A percentile compares a stretch with the other conserved stretches of the same genome.
Conservation (phyloP, 2,113 vertebrate species). For the Fulmarus glacialis region DNA sequence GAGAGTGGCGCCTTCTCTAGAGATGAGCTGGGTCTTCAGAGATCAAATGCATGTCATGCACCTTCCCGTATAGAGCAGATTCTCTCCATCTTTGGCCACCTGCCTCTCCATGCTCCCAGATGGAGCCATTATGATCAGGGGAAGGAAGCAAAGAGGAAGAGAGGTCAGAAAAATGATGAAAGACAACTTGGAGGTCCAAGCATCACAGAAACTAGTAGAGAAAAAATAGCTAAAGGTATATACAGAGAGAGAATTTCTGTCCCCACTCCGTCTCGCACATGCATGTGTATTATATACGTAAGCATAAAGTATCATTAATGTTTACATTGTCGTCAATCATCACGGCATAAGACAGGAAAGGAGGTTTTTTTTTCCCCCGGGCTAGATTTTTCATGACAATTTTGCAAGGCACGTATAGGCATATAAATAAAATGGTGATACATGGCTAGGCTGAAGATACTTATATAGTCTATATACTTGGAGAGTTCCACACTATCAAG, state of each 20-base stretch:
- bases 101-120: background rate
- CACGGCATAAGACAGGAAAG: constrained; percentile 14
- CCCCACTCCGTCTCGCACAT: fast-evolving
- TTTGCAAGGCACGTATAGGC: background rate
- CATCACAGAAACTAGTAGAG: background rate
- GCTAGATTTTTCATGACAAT: constrained; percentile 5
- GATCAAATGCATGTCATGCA: background rate
- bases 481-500: background rate
- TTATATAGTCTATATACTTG: background rate
- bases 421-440: background rate
- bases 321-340: constrained; percentile 21
- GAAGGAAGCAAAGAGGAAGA: background rate
- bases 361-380: fast-evolving
- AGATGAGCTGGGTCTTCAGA: constrained; percentile 39
- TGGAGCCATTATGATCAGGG: background rate
- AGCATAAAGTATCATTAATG: constrained; percentile 13
- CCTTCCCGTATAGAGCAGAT: background rate
- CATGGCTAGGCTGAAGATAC: background rate
- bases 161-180: background rate
- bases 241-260: background rate
- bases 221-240: background rate
- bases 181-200: background rate
- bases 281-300: background rate
- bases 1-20: background rate
- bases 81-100: background rate